Percentiles rank a stretch among this genome's conserved stretches.
phyloP scores from a whole-genome alignment of 1,140 invertebrate genomes.

The Hetaerina americana region DNA sequence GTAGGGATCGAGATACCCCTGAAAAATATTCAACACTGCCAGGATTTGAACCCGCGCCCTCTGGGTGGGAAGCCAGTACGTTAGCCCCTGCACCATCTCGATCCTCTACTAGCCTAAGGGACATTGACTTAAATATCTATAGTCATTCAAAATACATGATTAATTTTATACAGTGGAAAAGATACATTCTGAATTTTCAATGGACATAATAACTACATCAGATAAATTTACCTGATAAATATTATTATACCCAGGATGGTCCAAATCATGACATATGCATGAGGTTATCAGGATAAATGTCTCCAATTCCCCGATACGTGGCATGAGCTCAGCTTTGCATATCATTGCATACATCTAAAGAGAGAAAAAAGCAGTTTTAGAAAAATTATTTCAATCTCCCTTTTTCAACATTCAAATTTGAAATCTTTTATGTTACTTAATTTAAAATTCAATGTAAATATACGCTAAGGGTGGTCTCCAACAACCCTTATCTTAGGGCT shows the following conservation, averaged over 20 bases:
- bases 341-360: conserved; percentile 74
- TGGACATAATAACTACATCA: background rate
- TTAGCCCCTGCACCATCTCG: too few relatives aligned
- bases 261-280: conserved; percentile 79
- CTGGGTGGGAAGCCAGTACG: too few relatives aligned
- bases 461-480: too few relatives aligned
- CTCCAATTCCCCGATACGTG: conserved; percentile 58
- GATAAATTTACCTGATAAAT: conserved; percentile 53
- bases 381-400: too few relatives aligned
- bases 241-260: conserved; percentile 85
- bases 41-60: too few relatives aligned
- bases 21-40: too few relatives aligned
- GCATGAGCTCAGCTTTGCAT: conserved; percentile 54
- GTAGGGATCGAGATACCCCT: too few relatives aligned
- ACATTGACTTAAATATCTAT: background rate
- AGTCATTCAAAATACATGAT: background rate
- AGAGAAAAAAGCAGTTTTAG: conserved; percentile 12
- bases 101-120: too few relatives aligned
- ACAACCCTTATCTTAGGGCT: too few relatives aligned
- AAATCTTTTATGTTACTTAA: background rate
- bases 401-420: too few relatives aligned
- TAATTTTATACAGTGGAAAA: background rate
- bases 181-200: background rate
- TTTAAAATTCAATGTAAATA: too few relatives aligned
- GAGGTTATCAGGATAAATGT: conserved; percentile 66